Base-by-base conservation (phyloP, 1,140 invertebrate genomes). In the Zaprionus capensis region DNA sequence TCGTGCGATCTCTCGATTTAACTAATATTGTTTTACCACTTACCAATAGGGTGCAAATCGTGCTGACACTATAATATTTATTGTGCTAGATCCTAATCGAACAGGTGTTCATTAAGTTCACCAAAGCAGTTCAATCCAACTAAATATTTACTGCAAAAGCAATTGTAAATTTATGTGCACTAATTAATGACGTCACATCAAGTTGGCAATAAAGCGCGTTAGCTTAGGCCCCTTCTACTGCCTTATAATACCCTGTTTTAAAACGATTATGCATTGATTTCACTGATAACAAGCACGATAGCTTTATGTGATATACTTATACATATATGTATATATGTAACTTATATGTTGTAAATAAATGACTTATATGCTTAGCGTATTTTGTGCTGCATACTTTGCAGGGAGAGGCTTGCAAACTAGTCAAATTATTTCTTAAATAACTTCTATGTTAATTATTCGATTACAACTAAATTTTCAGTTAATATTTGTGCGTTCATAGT, bases 121-220 rank as follows among this genome's bases (percentile, higher is more conserved):
- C 49, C 36, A 71, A 74, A 69, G 72, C 71, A 44, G 51, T 49
- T 64, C 12, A 34, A 73, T 26, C 20, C 56, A 6, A 51, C 38
- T 31, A 22, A 22, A 22, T 22, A 22, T 66, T 61, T 77, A 65
- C 17, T 62, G 38, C n/a, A 20, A 59, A 72, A 20, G 53, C 56
- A 66, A 71, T 71, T 69, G 51, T 26, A 38, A 41, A 72, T 38
- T 77, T 49, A 79, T 76, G 74, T 79, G 64, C 79, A 86, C 83
- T 86, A 86, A 86, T 86, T 85, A 80, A 61, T 86, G 76, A 82
- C 69, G 76, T 80, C 69, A 71, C 22, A 36, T 4, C 31, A 20
- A 11, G 22, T 55, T 57, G 34, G 24, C 12, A 41, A 64, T 28
- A 24, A 14, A 41, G 1, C 4, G 20, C 17, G 11, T 22, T 24